These are phyloP conservation scores for Brachirus orientalis DNA, from an alignment of 2,113 vertebrate genomes.

Conservation along the genomic window DNA sequence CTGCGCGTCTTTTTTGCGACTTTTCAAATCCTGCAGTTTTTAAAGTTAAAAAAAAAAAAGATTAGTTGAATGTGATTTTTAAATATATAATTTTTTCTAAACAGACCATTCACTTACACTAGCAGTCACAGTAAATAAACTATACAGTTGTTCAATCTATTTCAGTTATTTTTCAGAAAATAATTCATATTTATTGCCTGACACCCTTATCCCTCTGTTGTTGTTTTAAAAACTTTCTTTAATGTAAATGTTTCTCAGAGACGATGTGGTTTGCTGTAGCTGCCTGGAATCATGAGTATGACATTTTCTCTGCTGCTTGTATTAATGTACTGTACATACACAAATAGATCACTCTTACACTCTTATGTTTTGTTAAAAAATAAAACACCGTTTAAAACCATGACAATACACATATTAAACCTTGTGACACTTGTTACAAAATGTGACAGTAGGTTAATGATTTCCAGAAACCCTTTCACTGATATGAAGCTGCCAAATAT, in stretches of 20 bases:
- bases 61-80: too few relatives aligned
- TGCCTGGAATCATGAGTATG: not conserved
- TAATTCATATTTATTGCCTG: not conserved
- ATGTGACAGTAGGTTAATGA: not conserved
- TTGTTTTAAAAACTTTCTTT: not conserved
- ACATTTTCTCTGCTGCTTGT: not conserved
- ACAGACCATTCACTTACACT: too few relatives aligned
- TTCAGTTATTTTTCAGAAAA: not conserved
- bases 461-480: constrained; percentile 24
- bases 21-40: not conserved
- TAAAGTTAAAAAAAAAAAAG: not conserved
- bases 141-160: not conserved
- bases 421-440: not conserved
- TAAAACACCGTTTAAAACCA: not conserved
- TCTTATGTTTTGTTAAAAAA: constrained; percentile 2
- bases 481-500: constrained; percentile 50
- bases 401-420: not conserved
- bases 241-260: constrained; percentile 1
- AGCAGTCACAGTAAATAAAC: too few relatives aligned
- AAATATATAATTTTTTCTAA: too few relatives aligned
- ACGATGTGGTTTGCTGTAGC: not conserved
- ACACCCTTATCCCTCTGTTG: not conserved
- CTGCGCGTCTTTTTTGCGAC: not conserved
- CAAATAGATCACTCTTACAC: too few relatives aligned
- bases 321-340: too few relatives aligned